Percentiles rank a stretch among this genome's conserved stretches.
Evolutionary conservation across 1,140 invertebrate genomes (phyloP).

Genomic region (Drosophila pandora): DNA sequence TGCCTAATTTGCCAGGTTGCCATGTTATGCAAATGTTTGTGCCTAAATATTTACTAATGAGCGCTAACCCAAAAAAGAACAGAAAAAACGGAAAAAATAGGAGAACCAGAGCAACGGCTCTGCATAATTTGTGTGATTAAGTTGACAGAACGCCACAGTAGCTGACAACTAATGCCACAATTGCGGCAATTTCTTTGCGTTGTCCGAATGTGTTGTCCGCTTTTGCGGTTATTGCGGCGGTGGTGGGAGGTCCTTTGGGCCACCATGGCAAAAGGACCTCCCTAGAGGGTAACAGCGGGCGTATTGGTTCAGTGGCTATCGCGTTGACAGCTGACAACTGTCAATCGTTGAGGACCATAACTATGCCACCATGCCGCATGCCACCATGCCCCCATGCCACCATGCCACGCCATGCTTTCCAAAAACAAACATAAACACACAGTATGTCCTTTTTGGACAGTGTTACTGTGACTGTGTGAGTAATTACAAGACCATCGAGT

Average conservation of each 20-base stretch:
- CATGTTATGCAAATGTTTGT: constrained; percentile 70
- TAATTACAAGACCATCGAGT: constrained; percentile 65
- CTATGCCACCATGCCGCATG: not conserved
- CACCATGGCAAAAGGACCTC: constrained; percentile 1
- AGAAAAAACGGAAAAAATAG: constrained; percentile 11
- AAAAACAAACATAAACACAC: constrained; percentile 57
- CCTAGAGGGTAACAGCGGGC: constrained; percentile 33
- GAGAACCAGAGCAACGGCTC: constrained; percentile 20
- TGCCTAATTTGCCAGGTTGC: constrained; percentile 70
- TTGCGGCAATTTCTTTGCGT: constrained; percentile 67
- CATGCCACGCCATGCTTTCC: constrained; percentile 13
- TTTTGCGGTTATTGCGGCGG: constrained; percentile 20
- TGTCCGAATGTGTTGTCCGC: constrained; percentile 65
- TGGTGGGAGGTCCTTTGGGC: not conserved
- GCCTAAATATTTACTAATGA: constrained; percentile 74
- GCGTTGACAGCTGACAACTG: constrained; percentile 40
- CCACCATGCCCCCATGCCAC: not conserved
- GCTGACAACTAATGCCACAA: constrained; percentile 60
- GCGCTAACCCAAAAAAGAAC: constrained; percentile 62
- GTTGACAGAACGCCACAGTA: constrained; percentile 54
- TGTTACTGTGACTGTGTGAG: constrained; percentile 28
- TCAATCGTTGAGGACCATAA: constrained; percentile 11
- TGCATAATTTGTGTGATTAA: constrained; percentile 66
- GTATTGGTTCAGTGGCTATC: constrained; percentile 34
- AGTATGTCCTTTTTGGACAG: not conserved